phyloP scores from a whole-genome alignment of 1,140 invertebrate genomes.

The Drosophila paulistorum region DNA sequence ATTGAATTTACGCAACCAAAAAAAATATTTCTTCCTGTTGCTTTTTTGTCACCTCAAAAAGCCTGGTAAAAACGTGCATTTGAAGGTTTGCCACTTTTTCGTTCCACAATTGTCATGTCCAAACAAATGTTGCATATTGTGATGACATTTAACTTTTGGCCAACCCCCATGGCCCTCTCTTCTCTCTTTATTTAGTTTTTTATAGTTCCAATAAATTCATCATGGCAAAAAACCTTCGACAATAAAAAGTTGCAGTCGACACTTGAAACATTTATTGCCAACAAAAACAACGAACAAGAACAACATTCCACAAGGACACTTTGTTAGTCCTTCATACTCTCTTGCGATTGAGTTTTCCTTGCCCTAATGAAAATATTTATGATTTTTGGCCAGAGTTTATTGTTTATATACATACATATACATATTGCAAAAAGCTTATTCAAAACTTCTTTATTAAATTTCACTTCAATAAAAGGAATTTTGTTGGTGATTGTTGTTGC shows the following conservation, averaged over 20 bases:
- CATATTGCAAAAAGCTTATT: constrained; percentile 68
- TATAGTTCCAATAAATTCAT: constrained; percentile 63
- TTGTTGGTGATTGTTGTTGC: constrained; percentile 23
- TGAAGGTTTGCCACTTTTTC: constrained; percentile 10
- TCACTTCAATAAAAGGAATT: constrained; percentile 69
- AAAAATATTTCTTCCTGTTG: background rate
- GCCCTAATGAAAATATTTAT: constrained; percentile 69
- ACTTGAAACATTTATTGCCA: constrained; percentile 60
- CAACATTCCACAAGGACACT: constrained; percentile 53
- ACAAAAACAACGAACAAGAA: constrained; percentile 45
- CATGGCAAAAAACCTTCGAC: constrained; percentile 44
- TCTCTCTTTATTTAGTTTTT: constrained; percentile 7
- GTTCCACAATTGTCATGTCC: constrained; percentile 30
- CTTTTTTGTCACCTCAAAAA: background rate
- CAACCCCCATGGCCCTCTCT: background rate
- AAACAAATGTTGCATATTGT: constrained; percentile 48
- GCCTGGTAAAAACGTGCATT: background rate
- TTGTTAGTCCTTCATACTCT: constrained; percentile 3
- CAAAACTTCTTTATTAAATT: constrained; percentile 75
- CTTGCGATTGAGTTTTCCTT: background rate
- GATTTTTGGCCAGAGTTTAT: constrained; percentile 59
- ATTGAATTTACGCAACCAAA: background rate
- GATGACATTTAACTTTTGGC: constrained; percentile 47
- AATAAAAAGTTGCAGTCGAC: constrained; percentile 59
- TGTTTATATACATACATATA: constrained; percentile 66